Percentiles rank a stretch among this genome's conserved stretches.
phyloP scores from a whole-genome alignment of 1,140 invertebrate species.

The Panagrolaimus sp. region DNA sequence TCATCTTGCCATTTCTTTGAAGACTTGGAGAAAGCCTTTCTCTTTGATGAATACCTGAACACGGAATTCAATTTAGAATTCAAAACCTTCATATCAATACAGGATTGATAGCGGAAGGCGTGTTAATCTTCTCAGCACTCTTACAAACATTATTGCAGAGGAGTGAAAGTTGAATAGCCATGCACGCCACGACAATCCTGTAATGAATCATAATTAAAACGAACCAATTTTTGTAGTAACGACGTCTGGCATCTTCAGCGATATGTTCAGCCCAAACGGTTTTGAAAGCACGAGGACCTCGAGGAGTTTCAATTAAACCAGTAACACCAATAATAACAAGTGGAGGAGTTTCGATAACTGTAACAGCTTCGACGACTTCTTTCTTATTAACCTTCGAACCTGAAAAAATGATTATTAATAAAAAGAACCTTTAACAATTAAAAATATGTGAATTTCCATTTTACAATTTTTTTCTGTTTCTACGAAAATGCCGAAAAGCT shows the following conservation, averaged over 20 bases:
- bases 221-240: conserved; percentile 99
- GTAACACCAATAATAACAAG: conserved; percentile 95
- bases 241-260: conserved; percentile 89
- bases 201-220: not conserved
- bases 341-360: conserved; percentile 93
- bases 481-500: too few species aligned
- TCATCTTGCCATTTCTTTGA: conserved; percentile 98
- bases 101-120: conserved; percentile 55
- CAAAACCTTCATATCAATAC: conserved; percentile 48
- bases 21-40: conserved; percentile 98
- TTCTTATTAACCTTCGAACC: conserved; percentile 89
- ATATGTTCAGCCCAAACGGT: conserved; percentile 98
- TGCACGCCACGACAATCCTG: conserved; percentile 2
- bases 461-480: too few species aligned
- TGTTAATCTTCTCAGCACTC: conserved; percentile 19
- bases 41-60: conserved; percentile 95
- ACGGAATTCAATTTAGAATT: conserved; percentile 30
- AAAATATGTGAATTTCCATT: conserved; percentile 66
- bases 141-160: conserved; percentile 20
- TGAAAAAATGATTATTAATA: not conserved
- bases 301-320: conserved; percentile 97
- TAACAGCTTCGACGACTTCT: conserved; percentile 97
- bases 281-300: conserved; percentile 83
- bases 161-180: conserved; percentile 13
- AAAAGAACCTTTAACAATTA: conserved; percentile 3